These are phyloP conservation scores for Bactericera cockerelli DNA, from an alignment of 1,140 invertebrate genomes.

Conservation along the genomic window DNA sequence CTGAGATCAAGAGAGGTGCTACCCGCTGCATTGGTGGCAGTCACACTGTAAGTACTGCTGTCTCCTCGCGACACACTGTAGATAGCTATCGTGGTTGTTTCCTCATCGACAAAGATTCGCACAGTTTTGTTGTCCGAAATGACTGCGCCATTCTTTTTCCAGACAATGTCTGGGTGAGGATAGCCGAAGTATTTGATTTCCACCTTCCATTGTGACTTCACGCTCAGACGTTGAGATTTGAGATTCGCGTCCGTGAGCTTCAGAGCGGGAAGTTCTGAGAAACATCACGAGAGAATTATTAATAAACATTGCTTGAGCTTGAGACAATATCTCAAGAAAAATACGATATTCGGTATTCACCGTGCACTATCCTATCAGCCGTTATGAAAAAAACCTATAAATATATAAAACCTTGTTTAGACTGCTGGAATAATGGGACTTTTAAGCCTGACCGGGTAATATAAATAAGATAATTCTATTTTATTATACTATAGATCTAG, in stretches of 20 bases:
- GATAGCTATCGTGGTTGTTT: constrained; percentile 42
- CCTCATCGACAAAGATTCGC: constrained; percentile 39
- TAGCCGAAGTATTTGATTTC: constrained; percentile 43
- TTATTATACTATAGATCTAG: no score
- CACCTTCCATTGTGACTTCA: constrained; percentile 43
- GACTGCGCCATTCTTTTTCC: constrained; percentile 42
- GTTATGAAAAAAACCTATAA: no score
- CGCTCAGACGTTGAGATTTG: constrained; percentile 39
- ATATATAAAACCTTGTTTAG: no score
- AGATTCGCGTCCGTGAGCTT: constrained; percentile 38
- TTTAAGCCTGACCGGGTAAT: no score
- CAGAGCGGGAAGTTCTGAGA: constrained; percentile 42
- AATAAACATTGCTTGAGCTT: neutral
- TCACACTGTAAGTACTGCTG: constrained; percentile 45
- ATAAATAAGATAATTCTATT: no score
- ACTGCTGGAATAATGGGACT: no score
- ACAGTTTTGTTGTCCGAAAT: constrained; percentile 35
- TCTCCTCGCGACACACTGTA: constrained; percentile 40
- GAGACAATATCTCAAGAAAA: neutral
- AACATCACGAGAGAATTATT: no score
- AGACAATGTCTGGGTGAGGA: constrained; percentile 45
- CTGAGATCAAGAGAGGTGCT: constrained; percentile 47
- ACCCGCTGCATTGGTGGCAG: constrained; percentile 52
- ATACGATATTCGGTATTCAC: neutral
- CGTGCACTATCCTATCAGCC: neutral